Percentiles rank a stretch among this genome's conserved stretches.
These are phyloP conservation scores for Tenthredo distinguenda DNA, from an alignment of 2,888 invertebrate species.

Conservation along the genomic window DNA sequence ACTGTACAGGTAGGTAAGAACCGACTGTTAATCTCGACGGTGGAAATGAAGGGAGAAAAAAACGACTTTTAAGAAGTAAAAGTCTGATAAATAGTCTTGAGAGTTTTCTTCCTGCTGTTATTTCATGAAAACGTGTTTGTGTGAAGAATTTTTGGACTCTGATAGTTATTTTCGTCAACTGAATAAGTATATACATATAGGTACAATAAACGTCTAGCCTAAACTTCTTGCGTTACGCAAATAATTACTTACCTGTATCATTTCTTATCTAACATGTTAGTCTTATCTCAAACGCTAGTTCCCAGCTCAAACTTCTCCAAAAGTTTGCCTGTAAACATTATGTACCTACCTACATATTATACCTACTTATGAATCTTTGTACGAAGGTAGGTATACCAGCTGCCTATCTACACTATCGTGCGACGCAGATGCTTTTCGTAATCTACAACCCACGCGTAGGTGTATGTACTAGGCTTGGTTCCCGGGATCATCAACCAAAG, in stretches of 20 bases:
- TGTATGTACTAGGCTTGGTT: not conserved
- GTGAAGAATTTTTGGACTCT: not conserved
- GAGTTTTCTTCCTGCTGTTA: not conserved
- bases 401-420: slow-evolving; percentile 9
- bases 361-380: not conserved
- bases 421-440: slow-evolving; percentile 15
- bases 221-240: slow-evolving; percentile 31
- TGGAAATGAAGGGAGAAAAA: not conserved
- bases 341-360: not conserved
- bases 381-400: slow-evolving; percentile 10
- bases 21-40: not conserved
- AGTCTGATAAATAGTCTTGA: not conserved
- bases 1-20: not conserved
- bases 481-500: not conserved
- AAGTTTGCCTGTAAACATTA: slow-evolving; percentile 34
- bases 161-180: not conserved
- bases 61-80: not conserved
- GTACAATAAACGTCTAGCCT: not conserved
- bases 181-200: not conserved
- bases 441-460: slow-evolving; percentile 14
- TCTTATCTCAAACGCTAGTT: slow-evolving; percentile 36
- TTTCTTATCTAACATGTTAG: slow-evolving; percentile 19
- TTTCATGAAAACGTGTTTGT: not conserved
- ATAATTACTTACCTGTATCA: slow-evolving; percentile 16
- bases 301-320: not conserved